Conservation (phyloP, 2,888 invertebrate species). For the Melanchra persicariae region DNA sequence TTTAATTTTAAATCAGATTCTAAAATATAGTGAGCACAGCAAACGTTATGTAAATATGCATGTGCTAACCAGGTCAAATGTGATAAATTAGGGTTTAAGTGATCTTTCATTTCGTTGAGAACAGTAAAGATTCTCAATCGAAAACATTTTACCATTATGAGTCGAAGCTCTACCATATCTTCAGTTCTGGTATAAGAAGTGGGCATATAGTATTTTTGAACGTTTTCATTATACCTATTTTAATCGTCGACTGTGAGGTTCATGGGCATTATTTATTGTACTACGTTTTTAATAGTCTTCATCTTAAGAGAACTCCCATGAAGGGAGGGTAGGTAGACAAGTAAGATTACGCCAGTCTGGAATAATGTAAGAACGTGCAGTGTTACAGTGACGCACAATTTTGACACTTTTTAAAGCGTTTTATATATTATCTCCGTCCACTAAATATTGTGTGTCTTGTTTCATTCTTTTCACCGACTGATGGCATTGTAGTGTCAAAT, state of each 20-base stretch:
- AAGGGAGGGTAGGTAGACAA: constrained; percentile 64
- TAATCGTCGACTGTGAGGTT: constrained; percentile 79
- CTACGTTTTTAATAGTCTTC: constrained; percentile 71
- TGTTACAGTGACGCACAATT: constrained; percentile 84
- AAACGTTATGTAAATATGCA: constrained; percentile 85
- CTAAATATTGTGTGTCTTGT: constrained; percentile 78
- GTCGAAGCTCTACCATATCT: constrained; percentile 70
- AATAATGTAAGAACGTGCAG: constrained; percentile 61
- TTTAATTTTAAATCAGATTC: constrained; percentile 85
- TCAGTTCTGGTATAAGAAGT: constrained; percentile 65
- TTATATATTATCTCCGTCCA: constrained; percentile 86
- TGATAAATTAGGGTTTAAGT: constrained; percentile 89
- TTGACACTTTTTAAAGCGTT: constrained; percentile 80
- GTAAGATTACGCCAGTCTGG: constrained; percentile 51
- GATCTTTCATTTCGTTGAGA: constrained; percentile 70
- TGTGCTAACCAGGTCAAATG: constrained; percentile 89
- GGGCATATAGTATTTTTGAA: constrained; percentile 69
- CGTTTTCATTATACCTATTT: constrained; percentile 67
- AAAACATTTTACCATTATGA: constrained; percentile 68
- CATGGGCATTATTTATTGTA: constrained; percentile 84
- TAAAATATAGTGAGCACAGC: constrained; percentile 85
- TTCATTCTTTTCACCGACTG: constrained; percentile 73
- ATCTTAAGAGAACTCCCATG: constrained; percentile 66
- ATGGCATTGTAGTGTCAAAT: constrained; percentile 64
- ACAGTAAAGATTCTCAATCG: constrained; percentile 63